phyloP scores from a whole-genome alignment of 2,888 invertebrate species.

The Volucella inflata region DNA sequence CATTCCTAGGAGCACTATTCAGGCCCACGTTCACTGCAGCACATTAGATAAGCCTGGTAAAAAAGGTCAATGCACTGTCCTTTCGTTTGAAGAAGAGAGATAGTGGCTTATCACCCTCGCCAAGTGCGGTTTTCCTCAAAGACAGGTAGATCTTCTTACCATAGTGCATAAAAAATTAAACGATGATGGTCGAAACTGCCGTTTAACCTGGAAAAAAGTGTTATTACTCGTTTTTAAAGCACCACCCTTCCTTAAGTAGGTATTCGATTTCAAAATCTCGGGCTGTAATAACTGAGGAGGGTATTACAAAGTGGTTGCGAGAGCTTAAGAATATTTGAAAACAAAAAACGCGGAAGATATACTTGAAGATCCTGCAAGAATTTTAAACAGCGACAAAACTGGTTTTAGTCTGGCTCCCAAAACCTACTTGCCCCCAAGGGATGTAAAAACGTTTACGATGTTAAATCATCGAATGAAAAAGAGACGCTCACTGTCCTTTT shows the following conservation, averaged over 20 bases:
- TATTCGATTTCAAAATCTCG: too few species aligned
- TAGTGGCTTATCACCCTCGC: constrained; percentile 8
- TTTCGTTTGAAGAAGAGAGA: constrained; percentile 21
- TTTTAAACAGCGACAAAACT: constrained; percentile 3
- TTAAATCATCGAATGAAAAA: constrained; percentile 18
- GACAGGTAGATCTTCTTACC: constrained; percentile 7
- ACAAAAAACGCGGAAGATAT: constrained; percentile 1
- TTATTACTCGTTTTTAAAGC: too few species aligned
- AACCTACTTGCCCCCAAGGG: constrained; percentile 19
- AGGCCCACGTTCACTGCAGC: constrained; percentile 21
- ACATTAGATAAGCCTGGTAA: constrained; percentile 5
- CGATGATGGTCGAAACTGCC: too few species aligned
- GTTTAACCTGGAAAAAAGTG: too few species aligned
- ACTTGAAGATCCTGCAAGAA: neutral
- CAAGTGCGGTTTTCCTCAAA: constrained; percentile 38
- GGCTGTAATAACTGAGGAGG: too few species aligned
- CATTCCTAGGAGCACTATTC: constrained; percentile 21
- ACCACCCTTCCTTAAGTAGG: too few species aligned
- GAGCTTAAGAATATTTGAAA: constrained; percentile 13
- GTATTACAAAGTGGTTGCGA: too few species aligned
- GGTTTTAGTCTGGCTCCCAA: constrained; percentile 13
- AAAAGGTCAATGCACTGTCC: constrained; percentile 16
- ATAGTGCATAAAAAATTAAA: constrained; percentile 18
- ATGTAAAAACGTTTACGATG: constrained; percentile 5
- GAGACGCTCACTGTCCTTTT: constrained; percentile 20